A percentile compares a stretch with the other conserved stretches of the same genome.
phyloP scores from a whole-genome alignment of 30 jellyfish, hydroid and myxozoan genomes.

The Turritopsis rubra region DNA sequence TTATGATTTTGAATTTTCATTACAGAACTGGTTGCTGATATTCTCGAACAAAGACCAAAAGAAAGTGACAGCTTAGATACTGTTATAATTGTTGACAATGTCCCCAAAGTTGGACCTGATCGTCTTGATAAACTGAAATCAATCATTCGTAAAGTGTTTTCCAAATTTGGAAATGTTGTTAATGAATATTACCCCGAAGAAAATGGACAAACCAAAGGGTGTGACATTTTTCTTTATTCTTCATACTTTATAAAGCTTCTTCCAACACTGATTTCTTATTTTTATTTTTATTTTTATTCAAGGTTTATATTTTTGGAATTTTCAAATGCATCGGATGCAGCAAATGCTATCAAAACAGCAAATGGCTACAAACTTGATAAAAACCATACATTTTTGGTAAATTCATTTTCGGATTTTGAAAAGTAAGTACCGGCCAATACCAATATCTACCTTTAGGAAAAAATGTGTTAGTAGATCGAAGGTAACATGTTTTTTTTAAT shows the following conservation, averaged over 20 bases:
- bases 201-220: slow-evolving; percentile 94
- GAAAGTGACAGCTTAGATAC: slow-evolving; percentile 87
- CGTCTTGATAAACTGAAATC: slow-evolving; percentile 84
- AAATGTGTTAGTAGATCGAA: neutral
- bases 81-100: slow-evolving; percentile 88
- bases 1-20: neutral
- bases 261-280: neutral
- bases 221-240: neutral
- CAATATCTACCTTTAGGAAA: neutral
- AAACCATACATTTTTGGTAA: slow-evolving; percentile 83
- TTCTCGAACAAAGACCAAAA: slow-evolving; percentile 76
- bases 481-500: neutral
- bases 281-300: neutral
- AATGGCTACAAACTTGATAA: slow-evolving; percentile 88
- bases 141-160: slow-evolving; percentile 78
- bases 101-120: slow-evolving; percentile 96
- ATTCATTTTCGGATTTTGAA: slow-evolving; percentile 84
- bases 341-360: slow-evolving; percentile 94
- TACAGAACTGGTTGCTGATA: slow-evolving; percentile 73
- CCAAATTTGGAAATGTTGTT: slow-evolving; percentile 74
- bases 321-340: slow-evolving; percentile 86
- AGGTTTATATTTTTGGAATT: slow-evolving; percentile 84
- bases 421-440: slow-evolving; percentile 36
- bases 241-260: neutral
- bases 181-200: slow-evolving; percentile 84